Base-by-base conservation (phyloP, 30 jellyfish, hydroid and myxozoan genomes). In the Pseudorhiza aurosa region DNA sequence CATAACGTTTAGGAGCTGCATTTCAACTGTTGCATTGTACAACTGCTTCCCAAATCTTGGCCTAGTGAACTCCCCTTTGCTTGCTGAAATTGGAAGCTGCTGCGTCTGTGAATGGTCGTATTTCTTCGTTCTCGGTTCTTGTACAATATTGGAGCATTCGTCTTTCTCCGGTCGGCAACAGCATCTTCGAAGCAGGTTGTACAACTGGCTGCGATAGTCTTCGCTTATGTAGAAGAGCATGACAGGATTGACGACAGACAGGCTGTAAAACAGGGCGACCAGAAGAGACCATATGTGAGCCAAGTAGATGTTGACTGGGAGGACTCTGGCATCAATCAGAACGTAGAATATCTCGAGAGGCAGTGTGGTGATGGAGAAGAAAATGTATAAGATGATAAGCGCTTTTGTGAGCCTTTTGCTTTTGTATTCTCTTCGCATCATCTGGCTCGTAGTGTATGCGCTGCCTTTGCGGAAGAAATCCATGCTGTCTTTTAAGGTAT, bases 171-270 rank as follows among this genome's bases (percentile, higher is more conserved):
- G 21, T 6, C 82, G 42, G 49, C 67, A 39, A 8, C 2, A 11
- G 50, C 75, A 33, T 5, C 1, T n/a, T 12, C 75, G 51, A 8
- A 73, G 35, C 67, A 55, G 49, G 30, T 31, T 19, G 55, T 10
- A 58, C 64, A 88, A 74, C 65, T 73, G 95, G 27, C 28, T 74
- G 36, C 96, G 57, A 86, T 90, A 82, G 22, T 82, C 96, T 64
- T 85, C 93, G 58, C 96, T 82, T 88, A 83, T 90, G 96, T 90
- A 82, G 75, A 90, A 85, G 22, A 90, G 81, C 85, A 90, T 86
- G 44, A 90, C 37, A 0, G 97, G 96, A 58, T 90, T 82, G n/a
- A 93, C 67, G 25, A 76, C 93, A 8, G 89, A 55, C 31, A 72
- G 90, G 75, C 87, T 62, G 72, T 90, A 82, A 72, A 83, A 90